Evolutionary conservation across 2,888 invertebrate genomes (phyloP).

Genomic region (Xanthorhoe designata): DNA sequence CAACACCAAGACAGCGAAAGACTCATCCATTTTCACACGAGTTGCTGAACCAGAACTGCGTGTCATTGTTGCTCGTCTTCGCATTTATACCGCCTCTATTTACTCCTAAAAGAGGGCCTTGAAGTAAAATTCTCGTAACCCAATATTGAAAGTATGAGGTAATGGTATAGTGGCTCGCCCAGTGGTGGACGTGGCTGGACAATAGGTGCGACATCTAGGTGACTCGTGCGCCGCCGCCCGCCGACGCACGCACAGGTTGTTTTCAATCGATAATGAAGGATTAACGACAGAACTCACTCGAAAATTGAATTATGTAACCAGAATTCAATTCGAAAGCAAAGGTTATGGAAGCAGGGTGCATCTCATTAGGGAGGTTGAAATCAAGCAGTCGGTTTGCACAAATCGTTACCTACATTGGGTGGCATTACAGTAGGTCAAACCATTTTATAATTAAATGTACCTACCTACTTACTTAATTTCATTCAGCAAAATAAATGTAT

Average conservation of each 20-base stretch:
- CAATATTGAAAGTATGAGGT: conserved; percentile 85
- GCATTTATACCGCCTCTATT: conserved; percentile 83
- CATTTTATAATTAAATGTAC: conserved; percentile 16
- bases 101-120: conserved; percentile 82
- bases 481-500: conserved; percentile 28
- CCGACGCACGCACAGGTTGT: conserved; percentile 73
- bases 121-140: conserved; percentile 85
- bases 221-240: conserved; percentile 71
- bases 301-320: conserved; percentile 46
- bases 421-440: conserved; percentile 3
- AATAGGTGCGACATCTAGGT: conserved; percentile 84
- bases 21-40: conserved; percentile 77
- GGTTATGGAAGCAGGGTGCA: background rate
- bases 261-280: conserved; percentile 50
- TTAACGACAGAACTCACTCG: conserved; percentile 45
- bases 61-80: conserved; percentile 74
- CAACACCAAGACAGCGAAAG: conserved; percentile 68
- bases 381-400: background rate
- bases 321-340: conserved; percentile 7
- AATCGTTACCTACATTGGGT: background rate
- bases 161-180: conserved; percentile 80
- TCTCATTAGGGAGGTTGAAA: background rate
- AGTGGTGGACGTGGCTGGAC: conserved; percentile 71
- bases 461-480: conserved; percentile 19
- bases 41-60: conserved; percentile 75